These are phyloP conservation scores for Crotalus tigris DNA, from an alignment of 2,113 vertebrate genomes.

Conservation along the genomic window DNA sequence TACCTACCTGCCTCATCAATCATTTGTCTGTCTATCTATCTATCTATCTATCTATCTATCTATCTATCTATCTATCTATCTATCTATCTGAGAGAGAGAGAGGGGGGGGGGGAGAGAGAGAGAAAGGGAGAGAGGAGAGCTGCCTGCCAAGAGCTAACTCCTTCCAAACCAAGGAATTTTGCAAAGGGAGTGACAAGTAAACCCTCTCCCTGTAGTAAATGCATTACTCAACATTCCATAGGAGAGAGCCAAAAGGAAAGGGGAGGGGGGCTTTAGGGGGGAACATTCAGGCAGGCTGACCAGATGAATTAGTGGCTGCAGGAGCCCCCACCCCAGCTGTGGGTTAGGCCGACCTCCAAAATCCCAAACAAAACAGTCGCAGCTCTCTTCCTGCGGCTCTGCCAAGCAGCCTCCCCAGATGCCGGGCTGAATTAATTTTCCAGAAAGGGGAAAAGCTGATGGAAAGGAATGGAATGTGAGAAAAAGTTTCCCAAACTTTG, in stretches of 20 bases:
- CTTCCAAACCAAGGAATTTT: rapidly evolving
- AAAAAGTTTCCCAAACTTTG: conserved; percentile 1
- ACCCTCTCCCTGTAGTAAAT: conserved; percentile 27
- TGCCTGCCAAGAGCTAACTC: not conserved
- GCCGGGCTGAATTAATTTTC: conserved; percentile 30
- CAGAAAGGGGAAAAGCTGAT: conserved; percentile 32
- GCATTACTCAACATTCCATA: conserved; percentile 54
- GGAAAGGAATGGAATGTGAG: not conserved
- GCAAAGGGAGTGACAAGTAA: not conserved
- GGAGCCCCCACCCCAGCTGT: conserved; percentile 50
- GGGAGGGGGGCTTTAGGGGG: conserved; percentile 55
- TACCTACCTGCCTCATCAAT: too few species aligned
- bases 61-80: too few species aligned
- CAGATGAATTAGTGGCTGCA: conserved; percentile 34
- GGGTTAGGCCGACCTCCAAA: conserved; percentile 54
- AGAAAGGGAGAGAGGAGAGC: not conserved
- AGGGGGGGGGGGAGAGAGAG: too few species aligned
- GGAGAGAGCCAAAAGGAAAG: conserved; percentile 53
- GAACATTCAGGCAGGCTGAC: not conserved
- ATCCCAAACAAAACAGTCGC: conserved; percentile 29
- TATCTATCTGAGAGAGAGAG: too few species aligned
- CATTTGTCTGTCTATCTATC: too few species aligned
- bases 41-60: too few species aligned
- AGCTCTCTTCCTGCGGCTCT: conserved; percentile 6
- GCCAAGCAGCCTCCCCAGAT: conserved; percentile 16